Base-by-base conservation (phyloP, 2,797 vertebrate species). In the Threskiornis aethiopicus region DNA sequence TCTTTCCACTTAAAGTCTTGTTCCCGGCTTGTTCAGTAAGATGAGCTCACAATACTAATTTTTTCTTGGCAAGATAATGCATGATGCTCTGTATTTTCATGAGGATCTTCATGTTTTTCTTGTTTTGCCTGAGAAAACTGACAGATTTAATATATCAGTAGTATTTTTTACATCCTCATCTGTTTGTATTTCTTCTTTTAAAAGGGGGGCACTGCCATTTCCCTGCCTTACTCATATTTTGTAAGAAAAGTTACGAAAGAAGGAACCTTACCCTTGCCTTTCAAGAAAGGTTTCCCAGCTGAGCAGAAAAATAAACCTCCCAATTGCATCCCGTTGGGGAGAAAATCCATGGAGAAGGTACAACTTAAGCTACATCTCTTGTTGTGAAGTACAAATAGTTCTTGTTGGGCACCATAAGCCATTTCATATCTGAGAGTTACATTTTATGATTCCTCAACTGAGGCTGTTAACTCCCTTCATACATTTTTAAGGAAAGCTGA, bases 281-380 rank as follows among this genome's bases (percentile, higher is more conserved):
- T 78, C 18, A 86, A 41, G 26, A 83, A 52, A 16, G 33, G 1
- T 81, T 92, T 76, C 33, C 11, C 5, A 57, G 21, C 8, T 78
- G 29, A 70, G 16, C 21, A 12, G n/a, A 44, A 51, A 83, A 65
- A 54, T 24, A 84, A 72, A 49, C 24, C 10, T 92, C 37, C 6
- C 12, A 46, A 0, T 37, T 54, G 4, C 19, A 81, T 44, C 31
- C n/a, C 44, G 2, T 0, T 44, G 22, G 28, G 39, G 22, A 64
- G 31, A 79, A 76, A 87, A 19, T 22, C 11, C 18, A 24, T 10
- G 49, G 13, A 71, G 37, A 81, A 6, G 28, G 31, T 20, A 64
- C 14, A 54, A 33, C 4, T 67, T 91, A 22, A 75, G 10, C 17
- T 47, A 2, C 13, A 31, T 73, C 44, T 90, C 17, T 73, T 73